phyloP scores from a whole-genome alignment of 1,140 invertebrate species.

The Drosophila ficusphila region DNA sequence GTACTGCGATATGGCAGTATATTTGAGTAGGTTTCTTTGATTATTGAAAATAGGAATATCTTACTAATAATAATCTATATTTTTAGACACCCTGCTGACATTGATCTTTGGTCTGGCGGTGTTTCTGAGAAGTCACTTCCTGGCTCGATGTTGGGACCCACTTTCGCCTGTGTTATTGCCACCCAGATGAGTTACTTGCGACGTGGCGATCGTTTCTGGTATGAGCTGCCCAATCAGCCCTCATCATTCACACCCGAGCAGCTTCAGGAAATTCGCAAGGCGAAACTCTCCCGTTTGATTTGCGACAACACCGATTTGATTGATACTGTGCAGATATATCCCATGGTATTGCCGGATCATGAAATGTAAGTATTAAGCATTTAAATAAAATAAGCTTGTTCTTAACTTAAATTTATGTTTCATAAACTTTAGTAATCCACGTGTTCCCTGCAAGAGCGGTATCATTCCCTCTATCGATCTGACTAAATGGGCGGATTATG shows the following conservation, averaged over 20 bases:
- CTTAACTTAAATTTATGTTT: not conserved
- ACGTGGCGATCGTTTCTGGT: constrained; percentile 98
- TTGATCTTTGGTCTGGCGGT: constrained; percentile 96
- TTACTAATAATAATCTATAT: too few relatives aligned
- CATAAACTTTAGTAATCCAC: constrained; percentile 89
- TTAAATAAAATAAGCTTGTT: too few relatives aligned
- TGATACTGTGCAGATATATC: constrained; percentile 96
- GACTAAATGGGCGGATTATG: constrained; percentile 93
- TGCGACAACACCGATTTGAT: constrained; percentile 98
- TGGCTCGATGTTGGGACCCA: constrained; percentile 96
- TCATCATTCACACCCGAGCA: constrained; percentile 96
- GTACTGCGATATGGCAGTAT: constrained; percentile 90
- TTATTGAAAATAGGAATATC: constrained; percentile 19
- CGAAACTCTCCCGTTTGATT: constrained; percentile 93
- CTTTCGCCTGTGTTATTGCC: constrained; percentile 97
- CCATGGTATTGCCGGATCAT: constrained; percentile 95
- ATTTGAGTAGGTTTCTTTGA: constrained; percentile 87
- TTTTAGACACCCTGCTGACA: constrained; percentile 91
- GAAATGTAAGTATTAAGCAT: constrained; percentile 90
- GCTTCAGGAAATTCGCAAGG: constrained; percentile 94
- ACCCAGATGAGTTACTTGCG: constrained; percentile 97
- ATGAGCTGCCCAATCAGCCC: constrained; percentile 95
- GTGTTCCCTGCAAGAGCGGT: constrained; percentile 94
- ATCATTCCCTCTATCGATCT: constrained; percentile 94
- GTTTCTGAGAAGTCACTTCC: constrained; percentile 94